Evolutionary conservation across 2,888 invertebrate species (phyloP), one percentile per base, ranked within the genome.

Genomic region (Drosophila macrospina): DNA sequence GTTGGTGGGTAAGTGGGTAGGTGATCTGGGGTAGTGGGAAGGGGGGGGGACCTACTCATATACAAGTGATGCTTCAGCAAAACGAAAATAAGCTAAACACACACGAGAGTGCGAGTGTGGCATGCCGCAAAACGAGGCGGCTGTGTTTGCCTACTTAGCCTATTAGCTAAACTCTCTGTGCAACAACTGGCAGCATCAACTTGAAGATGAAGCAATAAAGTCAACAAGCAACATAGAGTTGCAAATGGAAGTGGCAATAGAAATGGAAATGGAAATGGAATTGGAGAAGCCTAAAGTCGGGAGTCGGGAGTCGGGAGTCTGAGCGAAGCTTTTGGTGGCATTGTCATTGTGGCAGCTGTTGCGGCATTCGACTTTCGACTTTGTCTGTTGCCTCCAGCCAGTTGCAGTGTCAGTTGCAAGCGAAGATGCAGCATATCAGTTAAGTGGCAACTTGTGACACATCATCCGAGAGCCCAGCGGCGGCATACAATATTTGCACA

Each of bases 201-300:
- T 51, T 63, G 73, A 56, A 54, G 74, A 78, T 80, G 80, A 71
- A 78, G 78, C 65, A 78, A 80, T 78, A 63, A 69, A 42, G 24
- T 13, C 52, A 64, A 13, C 39, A 55, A 51, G 48, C 61, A 41
- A 44, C 57, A 34, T 16, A 16, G 8, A 41, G 28, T 8, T 10
- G 34, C 28, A 45, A 10, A 26, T n/a, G 34, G 24, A 47, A n/a
- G 26, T n/a, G 42, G 24, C n/a, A n/a, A 34, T 16, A 28, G 8
- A 41, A 24, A 11, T 10, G 34, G 16, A 56, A 10, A 26, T n/a
- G 34, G 24, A 47, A 13, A 36, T n/a, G 44, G 24, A 28, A 36
- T 20, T 64, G 50, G 45, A 16, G 44, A 41, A 13, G 16, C 11
- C 7, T 32, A 26, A 11, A 50, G 20, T 24, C 10, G 16, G 20